Evolutionary conservation across 2,797 vertebrate species (phyloP), one percentile per base, ranked within the genome.

Genomic region (Thamnophis elegans): DNA sequence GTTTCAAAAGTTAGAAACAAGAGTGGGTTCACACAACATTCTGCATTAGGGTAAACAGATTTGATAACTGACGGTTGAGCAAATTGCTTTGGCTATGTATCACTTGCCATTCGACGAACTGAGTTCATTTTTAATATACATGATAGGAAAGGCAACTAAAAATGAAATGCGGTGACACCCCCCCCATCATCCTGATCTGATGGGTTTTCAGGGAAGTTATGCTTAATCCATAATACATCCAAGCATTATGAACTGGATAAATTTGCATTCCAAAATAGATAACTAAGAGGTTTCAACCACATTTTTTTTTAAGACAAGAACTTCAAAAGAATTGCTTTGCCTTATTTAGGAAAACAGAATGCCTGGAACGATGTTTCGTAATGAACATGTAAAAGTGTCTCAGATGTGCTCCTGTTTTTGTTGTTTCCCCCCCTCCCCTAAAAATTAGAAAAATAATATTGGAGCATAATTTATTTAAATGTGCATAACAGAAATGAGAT

Each of bases 341-440:
- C 73, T 82, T 82, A 82, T 82, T 82, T 47, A 82, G 36, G 73
- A 82, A 82, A 82, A 42, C 73, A 47, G 73, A 82, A 82, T 11
- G 10, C 73, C 73, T 82, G 20, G 73, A 82, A 47, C 73, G 47
- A 47, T 4, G 10, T 82, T 82, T 82, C 20, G 0, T 82, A 82
- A 25, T 47, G 36, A 82, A 82, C 4, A 47, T 82, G 73, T 82
- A 82, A 82, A 82, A 25, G 10, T 25, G 10, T 47, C 36, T 82
- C 20, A 82, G 36, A 82, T 25, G 36, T 25, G 36, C 20, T 82
- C 5, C 10, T 47, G 73, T 9, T 82, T 82, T 82, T 1, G 20
- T 5, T 1, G 42, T 25, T 2, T 4, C 1, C 0, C 1, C 5
- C 0, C 47, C 47, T 0, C 0, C 1, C 14, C 20, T 25, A 47